These are phyloP conservation scores for Spea hammondii DNA, from an alignment of 2,797 vertebrate species.

Conservation along the genomic window DNA sequence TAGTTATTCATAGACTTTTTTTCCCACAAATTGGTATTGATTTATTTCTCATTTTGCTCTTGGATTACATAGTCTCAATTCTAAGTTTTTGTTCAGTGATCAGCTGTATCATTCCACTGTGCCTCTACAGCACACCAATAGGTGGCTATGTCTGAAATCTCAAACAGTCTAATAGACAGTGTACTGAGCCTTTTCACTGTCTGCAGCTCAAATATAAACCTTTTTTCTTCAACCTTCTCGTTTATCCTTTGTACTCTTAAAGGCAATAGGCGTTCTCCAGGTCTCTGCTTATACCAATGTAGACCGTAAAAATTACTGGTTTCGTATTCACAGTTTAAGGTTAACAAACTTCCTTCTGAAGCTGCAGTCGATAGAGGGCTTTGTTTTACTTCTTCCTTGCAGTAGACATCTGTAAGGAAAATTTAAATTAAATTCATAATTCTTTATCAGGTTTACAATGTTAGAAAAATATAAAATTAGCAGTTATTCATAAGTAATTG, in stretches of 20 bases:
- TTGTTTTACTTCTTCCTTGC: slow-evolving; percentile 34
- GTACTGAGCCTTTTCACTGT: slow-evolving; percentile 27
- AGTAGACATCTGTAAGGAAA: slow-evolving; percentile 25
- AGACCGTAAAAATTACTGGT: not conserved
- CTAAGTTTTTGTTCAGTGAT: slow-evolving; percentile 50
- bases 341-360: slow-evolving; percentile 4
- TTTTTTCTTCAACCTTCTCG: not conserved
- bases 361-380: not conserved
- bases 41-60: too few relatives aligned
- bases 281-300: slow-evolving; percentile 20
- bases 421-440: too few relatives aligned
- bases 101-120: slow-evolving; percentile 43
- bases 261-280: slow-evolving; percentile 5
- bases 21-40: too few relatives aligned
- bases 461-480: too few relatives aligned
- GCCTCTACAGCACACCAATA: slow-evolving; percentile 24
- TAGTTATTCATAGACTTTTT: too few relatives aligned
- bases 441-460: too few relatives aligned
- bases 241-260: slow-evolving; percentile 30
- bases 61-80: too few relatives aligned
- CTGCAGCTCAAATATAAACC: slow-evolving; percentile 36
- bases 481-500: too few relatives aligned
- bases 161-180: slow-evolving; percentile 16
- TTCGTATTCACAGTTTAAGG: slow-evolving; percentile 2
- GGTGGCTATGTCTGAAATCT: slow-evolving; percentile 3